These are phyloP conservation scores for Cantharis rufa DNA, from an alignment of 2,888 invertebrate genomes.

Conservation along the genomic window DNA sequence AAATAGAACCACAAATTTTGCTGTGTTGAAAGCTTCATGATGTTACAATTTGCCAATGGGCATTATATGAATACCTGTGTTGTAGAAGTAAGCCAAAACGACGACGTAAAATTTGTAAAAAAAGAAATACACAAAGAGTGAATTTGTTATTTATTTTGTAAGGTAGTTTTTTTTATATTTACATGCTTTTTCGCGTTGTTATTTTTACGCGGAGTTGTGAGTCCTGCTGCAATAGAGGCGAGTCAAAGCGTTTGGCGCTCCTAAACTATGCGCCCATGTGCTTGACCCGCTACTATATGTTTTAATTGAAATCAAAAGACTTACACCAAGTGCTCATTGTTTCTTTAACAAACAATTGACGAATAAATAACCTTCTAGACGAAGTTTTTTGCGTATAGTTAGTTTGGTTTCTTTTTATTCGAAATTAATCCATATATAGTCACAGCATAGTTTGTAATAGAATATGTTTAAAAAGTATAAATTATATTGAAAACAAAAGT, in stretches of 20 bases:
- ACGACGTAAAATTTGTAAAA: background rate
- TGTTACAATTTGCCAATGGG: background rate
- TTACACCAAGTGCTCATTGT: background rate
- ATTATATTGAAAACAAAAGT: conserved; percentile 23
- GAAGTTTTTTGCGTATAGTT: background rate
- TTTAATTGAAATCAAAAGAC: background rate
- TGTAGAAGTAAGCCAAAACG: background rate
- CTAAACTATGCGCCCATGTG: background rate
- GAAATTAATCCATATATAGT: conserved; percentile 21
- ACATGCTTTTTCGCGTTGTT: background rate
- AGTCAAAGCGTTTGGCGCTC: background rate
- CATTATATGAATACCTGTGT: background rate
- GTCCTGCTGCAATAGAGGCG: background rate
- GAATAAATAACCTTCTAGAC: background rate
- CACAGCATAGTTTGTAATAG: conserved; percentile 32
- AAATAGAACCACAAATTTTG: background rate
- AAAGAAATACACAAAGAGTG: background rate
- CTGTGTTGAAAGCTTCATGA: background rate
- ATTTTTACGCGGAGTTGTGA: background rate
- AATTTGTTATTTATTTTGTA: background rate
- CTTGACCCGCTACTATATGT: background rate
- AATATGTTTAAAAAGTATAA: conserved; percentile 28
- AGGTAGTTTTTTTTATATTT: background rate
- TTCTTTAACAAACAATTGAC: background rate
- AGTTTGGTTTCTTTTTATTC: background rate